Evolutionary conservation across 2,888 invertebrate genomes (phyloP), one percentile per base, ranked within the genome.

Genomic region (Drosophila multiciliata): DNA sequence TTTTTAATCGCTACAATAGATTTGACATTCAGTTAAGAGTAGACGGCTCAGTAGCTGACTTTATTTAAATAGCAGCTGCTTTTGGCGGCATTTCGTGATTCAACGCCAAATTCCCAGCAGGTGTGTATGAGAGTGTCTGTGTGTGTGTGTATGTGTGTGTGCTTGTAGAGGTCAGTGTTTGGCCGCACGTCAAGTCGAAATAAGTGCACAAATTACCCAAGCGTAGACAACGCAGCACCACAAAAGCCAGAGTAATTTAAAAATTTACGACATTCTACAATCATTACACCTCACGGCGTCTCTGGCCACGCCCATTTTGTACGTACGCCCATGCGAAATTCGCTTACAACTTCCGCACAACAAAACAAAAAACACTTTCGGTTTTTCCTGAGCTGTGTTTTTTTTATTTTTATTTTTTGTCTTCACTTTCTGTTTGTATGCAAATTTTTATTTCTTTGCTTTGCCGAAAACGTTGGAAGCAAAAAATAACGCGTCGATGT

Each of bases 181-280:
- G 53, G 54, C 45, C 35, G 38, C n/a, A 11, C 12, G 50, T 42
- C 62, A 66, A 36, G 66, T 67, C 17, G 57, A 60, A 73, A 70
- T 50, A 75, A 64, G 45, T 68, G 66, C 73, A 83, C 82, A 87
- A 85, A 82, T 87, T 89, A 82, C 70, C 78, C 73, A 61, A 70
- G 69, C 69, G 82, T 65, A 84, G 84, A 87, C 82, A 82, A 68
- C 42, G 40, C 36, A 42, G 53, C 33, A 45, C 20, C 48, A 65
- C 75, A 79, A 71, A 82, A 87, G 68, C 61, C 59, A 73, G 76
- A 80, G 85, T 72, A 88, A 86, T 86, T 86, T 90, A 61, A 78
- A 79, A 86, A 86, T 90, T 85, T 86, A 86, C 85, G 90, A 90
- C 85, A 90, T 90, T 86, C 85, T 75, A 80, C 75, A 88, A 78